Percentiles rank a stretch among this genome's conserved stretches.
These are phyloP conservation scores for Heliopora coerulea DNA, from an alignment of 92 coral and sea anemone species.

Conservation along the genomic window DNA sequence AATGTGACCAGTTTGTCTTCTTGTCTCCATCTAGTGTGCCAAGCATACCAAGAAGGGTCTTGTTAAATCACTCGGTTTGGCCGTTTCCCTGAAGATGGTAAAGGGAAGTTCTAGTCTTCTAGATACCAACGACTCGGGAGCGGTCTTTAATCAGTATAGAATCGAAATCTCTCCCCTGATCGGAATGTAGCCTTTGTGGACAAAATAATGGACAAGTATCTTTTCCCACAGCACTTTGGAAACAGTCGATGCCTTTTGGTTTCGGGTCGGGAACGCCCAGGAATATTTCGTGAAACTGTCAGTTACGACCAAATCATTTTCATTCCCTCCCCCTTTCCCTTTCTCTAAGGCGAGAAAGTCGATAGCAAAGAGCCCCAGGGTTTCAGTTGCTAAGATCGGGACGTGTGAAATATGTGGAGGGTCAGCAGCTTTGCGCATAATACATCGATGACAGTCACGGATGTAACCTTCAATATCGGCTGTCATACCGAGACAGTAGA, in stretches of 20 bases:
- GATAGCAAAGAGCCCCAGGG: slow-evolving; percentile 43
- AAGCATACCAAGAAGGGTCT: too few species aligned
- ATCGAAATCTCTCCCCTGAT: slow-evolving; percentile 43
- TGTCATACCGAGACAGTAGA: too few species aligned
- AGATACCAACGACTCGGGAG: too few species aligned
- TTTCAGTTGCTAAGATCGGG: slow-evolving; percentile 37
- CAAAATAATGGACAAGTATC: slow-evolving; percentile 43
- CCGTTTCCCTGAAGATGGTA: too few species aligned
- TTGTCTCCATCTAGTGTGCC: too few species aligned
- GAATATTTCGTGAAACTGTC: slow-evolving; percentile 53
- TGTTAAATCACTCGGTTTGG: too few species aligned
- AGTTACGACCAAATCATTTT: slow-evolving; percentile 44
- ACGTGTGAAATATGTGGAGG: slow-evolving; percentile 35
- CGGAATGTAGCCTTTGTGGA: slow-evolving; percentile 51
- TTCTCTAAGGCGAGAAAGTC: slow-evolving; percentile 51
- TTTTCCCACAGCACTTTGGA: too few species aligned
- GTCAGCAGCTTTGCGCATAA: slow-evolving; percentile 41
- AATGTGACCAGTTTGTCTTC: too few species aligned
- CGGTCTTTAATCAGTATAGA: too few species aligned
- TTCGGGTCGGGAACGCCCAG: slow-evolving; percentile 54
- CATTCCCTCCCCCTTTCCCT: slow-evolving; percentile 53
- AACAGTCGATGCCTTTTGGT: too few species aligned
- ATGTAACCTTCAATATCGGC: slow-evolving; percentile 15
- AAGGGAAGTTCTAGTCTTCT: too few species aligned
- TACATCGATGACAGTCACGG: slow-evolving; percentile 31